phyloP scores from a whole-genome alignment of 2,888 invertebrate genomes.

The Brachylomia viminalis region DNA sequence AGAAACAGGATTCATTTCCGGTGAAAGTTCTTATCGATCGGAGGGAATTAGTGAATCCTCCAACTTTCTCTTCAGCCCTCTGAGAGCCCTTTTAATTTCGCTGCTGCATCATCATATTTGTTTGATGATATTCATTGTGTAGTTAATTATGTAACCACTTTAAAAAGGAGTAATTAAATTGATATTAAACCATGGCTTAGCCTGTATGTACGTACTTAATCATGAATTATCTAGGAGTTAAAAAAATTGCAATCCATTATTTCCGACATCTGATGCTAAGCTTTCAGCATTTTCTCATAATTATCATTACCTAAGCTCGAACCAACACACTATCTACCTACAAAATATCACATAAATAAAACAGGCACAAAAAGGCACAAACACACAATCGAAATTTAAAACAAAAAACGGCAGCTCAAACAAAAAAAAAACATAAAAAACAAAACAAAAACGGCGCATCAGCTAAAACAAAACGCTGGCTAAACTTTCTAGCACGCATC shows the following conservation, averaged over 20 bases:
- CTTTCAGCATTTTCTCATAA: neutral
- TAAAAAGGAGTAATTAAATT: neutral
- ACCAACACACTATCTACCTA: neutral
- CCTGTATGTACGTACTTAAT: too few relatives aligned
- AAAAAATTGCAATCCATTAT: neutral
- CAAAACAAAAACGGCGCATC: constrained; percentile 52
- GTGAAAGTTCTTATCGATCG: constrained; percentile 75
- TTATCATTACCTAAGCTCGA: neutral
- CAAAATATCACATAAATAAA: constrained; percentile 48
- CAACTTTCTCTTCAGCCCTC: constrained; percentile 72
- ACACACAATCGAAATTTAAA: constrained; percentile 56
- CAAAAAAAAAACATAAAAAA: constrained; percentile 51
- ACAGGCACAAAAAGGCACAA: constrained; percentile 39
- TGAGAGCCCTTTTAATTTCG: constrained; percentile 59
- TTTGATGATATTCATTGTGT: constrained; percentile 35
- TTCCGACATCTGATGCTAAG: neutral
- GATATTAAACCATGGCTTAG: neutral
- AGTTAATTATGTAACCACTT: constrained; percentile 6
- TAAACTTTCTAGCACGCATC: constrained; percentile 70
- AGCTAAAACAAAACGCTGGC: constrained; percentile 64
- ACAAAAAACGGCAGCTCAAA: constrained; percentile 51
- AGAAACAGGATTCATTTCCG: constrained; percentile 65
- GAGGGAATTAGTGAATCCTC: constrained; percentile 64
- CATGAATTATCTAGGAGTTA: neutral
- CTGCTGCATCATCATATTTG: constrained; percentile 46